Conservation (phyloP, 2,888 invertebrate species). For the Caenorhabditis uteleia region DNA sequence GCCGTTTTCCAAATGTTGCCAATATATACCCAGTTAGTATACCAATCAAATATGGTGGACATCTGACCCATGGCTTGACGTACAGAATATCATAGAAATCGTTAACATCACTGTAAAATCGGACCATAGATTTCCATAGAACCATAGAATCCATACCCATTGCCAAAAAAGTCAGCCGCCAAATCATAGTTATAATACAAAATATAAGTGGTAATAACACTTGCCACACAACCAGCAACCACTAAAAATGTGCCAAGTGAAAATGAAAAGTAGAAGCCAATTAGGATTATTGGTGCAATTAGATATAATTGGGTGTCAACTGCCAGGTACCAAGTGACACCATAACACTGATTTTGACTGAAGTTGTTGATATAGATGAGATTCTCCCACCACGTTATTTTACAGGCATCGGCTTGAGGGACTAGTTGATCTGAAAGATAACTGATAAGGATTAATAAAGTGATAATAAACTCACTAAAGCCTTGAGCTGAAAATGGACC, state of each 20-base stretch:
- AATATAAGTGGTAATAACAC: constrained; percentile 20
- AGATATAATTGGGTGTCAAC: constrained; percentile 43
- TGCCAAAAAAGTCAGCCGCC: neutral
- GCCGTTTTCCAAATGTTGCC: constrained; percentile 17
- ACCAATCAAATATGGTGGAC: constrained; percentile 71
- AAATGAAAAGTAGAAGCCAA: constrained; percentile 28
- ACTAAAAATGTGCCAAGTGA: constrained; percentile 9
- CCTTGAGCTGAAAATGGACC: constrained; percentile 18
- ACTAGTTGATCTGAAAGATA: constrained; percentile 10
- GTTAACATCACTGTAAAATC: too few species aligned
- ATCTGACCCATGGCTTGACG: constrained; percentile 59
- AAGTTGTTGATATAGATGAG: constrained; percentile 58
- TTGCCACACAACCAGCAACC: constrained; percentile 19
- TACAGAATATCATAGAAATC: too few species aligned
- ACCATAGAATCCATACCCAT: too few species aligned
- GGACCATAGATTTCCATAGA: too few species aligned
- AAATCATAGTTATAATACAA: constrained; percentile 7
- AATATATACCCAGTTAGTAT: constrained; percentile 69
- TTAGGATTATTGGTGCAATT: constrained; percentile 32
- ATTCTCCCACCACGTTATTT: constrained; percentile 45
- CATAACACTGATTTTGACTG: constrained; percentile 19
- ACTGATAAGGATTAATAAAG: too few species aligned
- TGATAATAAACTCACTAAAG: constrained; percentile 10
- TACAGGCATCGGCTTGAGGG: constrained; percentile 23
- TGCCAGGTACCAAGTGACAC: constrained; percentile 41